These are phyloP conservation scores for Hyperopisus bebe DNA, from an alignment of 2,113 vertebrate species.

Conservation along the genomic window DNA sequence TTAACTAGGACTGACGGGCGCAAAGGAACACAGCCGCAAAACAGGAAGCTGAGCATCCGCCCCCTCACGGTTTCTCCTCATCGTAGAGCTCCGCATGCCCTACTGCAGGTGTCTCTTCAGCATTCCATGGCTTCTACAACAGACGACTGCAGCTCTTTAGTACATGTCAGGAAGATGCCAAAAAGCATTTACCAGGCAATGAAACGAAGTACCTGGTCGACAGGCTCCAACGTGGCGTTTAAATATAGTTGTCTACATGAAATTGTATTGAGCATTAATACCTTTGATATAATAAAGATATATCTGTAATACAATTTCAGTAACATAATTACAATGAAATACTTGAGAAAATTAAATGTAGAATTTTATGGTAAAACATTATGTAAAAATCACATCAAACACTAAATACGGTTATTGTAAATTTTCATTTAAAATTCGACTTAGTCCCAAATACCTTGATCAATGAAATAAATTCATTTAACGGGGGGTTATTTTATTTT, in stretches of 20 bases:
- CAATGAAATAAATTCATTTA: neutral
- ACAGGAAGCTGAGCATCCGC: constrained; percentile 60
- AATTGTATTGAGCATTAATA: neutral
- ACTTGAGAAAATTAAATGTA: neutral
- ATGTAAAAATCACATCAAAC: neutral
- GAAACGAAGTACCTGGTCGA: neutral
- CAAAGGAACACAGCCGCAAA: constrained; percentile 47
- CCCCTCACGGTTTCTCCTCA: constrained; percentile 37
- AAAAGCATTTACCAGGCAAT: neutral
- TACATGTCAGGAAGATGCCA: neutral
- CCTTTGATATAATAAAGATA: neutral
- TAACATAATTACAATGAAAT: neutral
- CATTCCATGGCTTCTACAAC: constrained; percentile 38
- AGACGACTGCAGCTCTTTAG: neutral
- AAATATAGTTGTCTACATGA: neutral
- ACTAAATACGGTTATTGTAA: neutral
- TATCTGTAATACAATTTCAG: neutral
- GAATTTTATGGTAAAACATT: neutral
- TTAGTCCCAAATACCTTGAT: neutral
- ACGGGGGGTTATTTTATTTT: neutral
- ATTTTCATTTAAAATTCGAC: neutral
- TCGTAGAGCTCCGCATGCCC: constrained; percentile 35
- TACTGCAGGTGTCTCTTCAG: constrained; percentile 58
- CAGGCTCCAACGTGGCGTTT: neutral
- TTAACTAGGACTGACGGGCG: constrained; percentile 30